Percentiles rank a stretch among this genome's conserved stretches.
phyloP scores from a whole-genome alignment of 2,113 vertebrate species.

The Malurus alboscapulatus region DNA sequence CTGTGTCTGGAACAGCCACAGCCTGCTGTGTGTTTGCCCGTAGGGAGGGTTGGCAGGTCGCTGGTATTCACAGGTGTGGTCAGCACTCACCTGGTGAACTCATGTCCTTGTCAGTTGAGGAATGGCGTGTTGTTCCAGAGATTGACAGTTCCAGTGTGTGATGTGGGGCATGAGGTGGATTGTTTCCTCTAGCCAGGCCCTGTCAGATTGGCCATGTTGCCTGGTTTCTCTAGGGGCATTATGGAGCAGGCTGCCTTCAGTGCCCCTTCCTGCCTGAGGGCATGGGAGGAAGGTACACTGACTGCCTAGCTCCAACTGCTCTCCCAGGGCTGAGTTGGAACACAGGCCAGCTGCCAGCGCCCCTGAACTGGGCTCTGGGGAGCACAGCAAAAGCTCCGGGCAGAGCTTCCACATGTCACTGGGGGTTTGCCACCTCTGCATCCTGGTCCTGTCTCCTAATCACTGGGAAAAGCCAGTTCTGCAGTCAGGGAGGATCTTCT shows the following conservation, averaged over 20 bases:
- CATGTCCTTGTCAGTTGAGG: rapidly evolving
- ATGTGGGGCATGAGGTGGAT: background rate
- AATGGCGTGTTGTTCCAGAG: background rate
- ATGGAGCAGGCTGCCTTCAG: background rate
- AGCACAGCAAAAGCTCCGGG: background rate
- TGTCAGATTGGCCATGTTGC: background rate
- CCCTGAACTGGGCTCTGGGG: background rate
- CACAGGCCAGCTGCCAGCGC: rapidly evolving
- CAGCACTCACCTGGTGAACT: background rate
- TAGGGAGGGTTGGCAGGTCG: background rate
- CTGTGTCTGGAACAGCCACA: background rate
- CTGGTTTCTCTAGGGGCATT: background rate
- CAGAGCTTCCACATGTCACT: background rate
- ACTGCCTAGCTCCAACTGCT: background rate
- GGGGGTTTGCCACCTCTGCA: background rate
- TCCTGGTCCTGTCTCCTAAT: background rate
- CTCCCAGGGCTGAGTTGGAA: background rate
- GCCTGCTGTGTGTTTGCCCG: background rate
- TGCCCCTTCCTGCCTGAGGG: background rate
- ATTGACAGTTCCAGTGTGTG: background rate
- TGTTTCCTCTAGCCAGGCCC: background rate
- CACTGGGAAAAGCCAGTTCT: background rate
- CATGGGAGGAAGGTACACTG: background rate
- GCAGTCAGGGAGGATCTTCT: background rate
- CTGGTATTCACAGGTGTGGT: rapidly evolving